These are phyloP conservation scores for Melipona quadrifasciata DNA, from an alignment of 1,140 invertebrate genomes.

Conservation along the genomic window DNA sequence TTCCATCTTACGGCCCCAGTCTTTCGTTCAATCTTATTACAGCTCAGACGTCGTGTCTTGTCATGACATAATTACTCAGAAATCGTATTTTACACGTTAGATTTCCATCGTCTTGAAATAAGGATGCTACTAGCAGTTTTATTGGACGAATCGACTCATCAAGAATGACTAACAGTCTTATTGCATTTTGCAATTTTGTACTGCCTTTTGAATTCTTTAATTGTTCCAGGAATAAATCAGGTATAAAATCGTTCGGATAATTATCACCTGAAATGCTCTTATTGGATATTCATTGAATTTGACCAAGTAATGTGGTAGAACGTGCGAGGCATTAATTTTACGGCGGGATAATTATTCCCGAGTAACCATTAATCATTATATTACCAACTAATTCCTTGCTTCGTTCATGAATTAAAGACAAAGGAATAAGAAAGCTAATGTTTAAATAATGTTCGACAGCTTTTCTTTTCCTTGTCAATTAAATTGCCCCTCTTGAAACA, in stretches of 20 bases:
- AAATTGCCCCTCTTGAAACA: not conserved
- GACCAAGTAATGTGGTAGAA: not conserved
- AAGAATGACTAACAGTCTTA: not conserved
- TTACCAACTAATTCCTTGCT: not conserved
- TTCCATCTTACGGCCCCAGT: conserved; percentile 17
- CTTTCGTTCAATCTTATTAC: conserved; percentile 8
- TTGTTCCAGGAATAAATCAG: no score
- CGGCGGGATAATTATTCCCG: conserved; percentile 29
- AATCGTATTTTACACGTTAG: not conserved
- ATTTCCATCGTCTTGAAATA: no score
- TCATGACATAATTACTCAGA: conserved; percentile 1
- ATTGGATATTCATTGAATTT: not conserved
- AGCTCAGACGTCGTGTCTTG: conserved; percentile 10
- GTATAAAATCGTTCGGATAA: not conserved
- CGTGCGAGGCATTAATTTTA: conserved; percentile 20
- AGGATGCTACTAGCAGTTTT: no score
- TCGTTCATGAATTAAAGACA: not conserved
- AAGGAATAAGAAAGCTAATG: not conserved
- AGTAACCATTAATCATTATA: conserved; percentile 38
- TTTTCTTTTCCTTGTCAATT: no score
- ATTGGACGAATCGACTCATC: no score
- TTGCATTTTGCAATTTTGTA: not conserved
- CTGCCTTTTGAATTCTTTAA: not conserved
- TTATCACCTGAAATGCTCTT: not conserved
- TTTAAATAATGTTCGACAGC: not conserved